Conservation (phyloP, 2,797 vertebrate species). For the Sebastes trivittatus region DNA sequence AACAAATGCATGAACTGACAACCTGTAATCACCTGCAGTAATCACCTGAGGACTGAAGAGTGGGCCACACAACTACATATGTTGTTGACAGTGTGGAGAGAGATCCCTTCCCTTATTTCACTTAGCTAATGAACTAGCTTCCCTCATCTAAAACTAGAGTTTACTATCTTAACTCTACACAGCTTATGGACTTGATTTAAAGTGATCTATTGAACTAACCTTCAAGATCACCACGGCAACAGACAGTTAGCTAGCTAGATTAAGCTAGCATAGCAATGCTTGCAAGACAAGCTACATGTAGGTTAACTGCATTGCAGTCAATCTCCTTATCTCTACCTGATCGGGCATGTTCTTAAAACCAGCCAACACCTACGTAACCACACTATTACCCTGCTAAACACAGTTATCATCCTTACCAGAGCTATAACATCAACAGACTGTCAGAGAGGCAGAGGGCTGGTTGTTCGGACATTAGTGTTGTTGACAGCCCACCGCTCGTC, state of each 20-base stretch:
- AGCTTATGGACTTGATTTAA: background rate
- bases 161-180: background rate
- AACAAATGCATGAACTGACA: background rate
- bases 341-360: conserved; percentile 67
- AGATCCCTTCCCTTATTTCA: background rate
- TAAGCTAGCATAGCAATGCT: conserved; percentile 39
- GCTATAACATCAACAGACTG: conserved; percentile 42
- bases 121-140: conserved; percentile 31
- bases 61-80: background rate
- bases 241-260: conserved; percentile 14
- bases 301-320: conserved; percentile 66
- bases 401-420: conserved; percentile 56
- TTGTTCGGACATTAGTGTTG: conserved; percentile 62
- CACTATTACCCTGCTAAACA: background rate
- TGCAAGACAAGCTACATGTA: conserved; percentile 56
- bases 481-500: conserved; percentile 63
- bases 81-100: conserved; percentile 55
- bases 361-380: conserved; percentile 1
- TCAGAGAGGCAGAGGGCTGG: conserved; percentile 33
- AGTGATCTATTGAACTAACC: background rate
- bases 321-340: conserved; percentile 57
- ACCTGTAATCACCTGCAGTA: background rate
- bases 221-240: background rate
- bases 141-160: background rate
- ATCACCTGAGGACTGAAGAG: background rate